Conservation (phyloP, 2,888 invertebrate species). For the Malachius bipustulatus region DNA sequence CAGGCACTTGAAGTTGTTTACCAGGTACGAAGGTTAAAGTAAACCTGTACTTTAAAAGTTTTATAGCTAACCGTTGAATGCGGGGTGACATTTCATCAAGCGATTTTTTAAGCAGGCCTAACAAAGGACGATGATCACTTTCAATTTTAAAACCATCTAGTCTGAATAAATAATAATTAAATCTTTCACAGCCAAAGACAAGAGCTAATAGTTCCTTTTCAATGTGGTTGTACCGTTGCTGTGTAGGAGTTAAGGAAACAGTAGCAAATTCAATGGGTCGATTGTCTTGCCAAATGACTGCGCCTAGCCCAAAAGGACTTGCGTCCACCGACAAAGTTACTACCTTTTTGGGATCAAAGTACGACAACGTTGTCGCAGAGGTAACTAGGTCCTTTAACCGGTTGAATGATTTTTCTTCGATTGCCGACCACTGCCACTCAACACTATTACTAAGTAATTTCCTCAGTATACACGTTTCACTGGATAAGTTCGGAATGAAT, state of each 20-base stretch:
- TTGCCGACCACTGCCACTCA: slow-evolving; percentile 11
- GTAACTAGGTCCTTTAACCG: slow-evolving; percentile 5
- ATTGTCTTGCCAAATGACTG: slow-evolving; percentile 14
- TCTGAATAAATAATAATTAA: slow-evolving; percentile 13
- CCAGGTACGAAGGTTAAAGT: slow-evolving; percentile 3
- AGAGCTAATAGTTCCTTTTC: slow-evolving; percentile 29
- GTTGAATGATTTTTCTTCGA: slow-evolving; percentile 5
- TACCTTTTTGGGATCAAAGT: not conserved
- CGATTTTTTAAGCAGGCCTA: not conserved
- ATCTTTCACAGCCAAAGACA: slow-evolving; percentile 24
- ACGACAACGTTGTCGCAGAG: slow-evolving; percentile 5
- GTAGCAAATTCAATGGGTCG: slow-evolving; percentile 18
- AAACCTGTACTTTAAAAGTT: not conserved
- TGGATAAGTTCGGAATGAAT: slow-evolving; percentile 9
- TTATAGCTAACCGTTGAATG: not conserved
- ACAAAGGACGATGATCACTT: not conserved
- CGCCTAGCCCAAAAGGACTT: slow-evolving; percentile 13
- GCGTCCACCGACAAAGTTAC: not conserved
- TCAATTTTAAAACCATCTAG: not conserved
- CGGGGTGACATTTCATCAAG: not conserved
- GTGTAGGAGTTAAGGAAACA: slow-evolving; percentile 13
- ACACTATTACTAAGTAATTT: slow-evolving; percentile 14
- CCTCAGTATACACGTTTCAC: slow-evolving; percentile 6
- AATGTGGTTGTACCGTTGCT: slow-evolving; percentile 25
- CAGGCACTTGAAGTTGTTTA: slow-evolving; percentile 1